These are phyloP conservation scores for Patella caerulea DNA, from an alignment of 2,888 invertebrate genomes.

Conservation along the genomic window DNA sequence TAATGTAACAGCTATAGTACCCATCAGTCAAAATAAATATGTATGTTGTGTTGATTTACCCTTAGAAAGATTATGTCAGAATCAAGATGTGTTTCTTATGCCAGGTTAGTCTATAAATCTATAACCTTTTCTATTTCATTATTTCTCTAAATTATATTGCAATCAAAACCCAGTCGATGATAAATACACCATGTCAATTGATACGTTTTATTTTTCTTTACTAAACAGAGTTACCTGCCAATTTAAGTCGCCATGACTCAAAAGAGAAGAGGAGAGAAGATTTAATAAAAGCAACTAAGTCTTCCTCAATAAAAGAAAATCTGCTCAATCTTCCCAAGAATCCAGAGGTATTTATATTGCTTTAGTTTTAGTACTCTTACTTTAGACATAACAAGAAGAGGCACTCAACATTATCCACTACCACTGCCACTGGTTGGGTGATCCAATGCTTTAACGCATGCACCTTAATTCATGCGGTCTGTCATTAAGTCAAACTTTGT, in stretches of 20 bases:
- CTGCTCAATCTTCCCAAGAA: slow-evolving; percentile 54
- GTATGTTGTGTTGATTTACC: slow-evolving; percentile 61
- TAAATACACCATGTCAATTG: too few relatives aligned
- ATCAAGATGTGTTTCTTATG: slow-evolving; percentile 49
- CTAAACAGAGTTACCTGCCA: background rate
- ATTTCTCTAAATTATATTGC: too few relatives aligned
- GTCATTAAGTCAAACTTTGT: too few relatives aligned
- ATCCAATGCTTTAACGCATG: too few relatives aligned
- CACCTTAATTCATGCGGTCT: too few relatives aligned
- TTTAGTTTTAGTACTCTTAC: too few relatives aligned
- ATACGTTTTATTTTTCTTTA: too few relatives aligned
- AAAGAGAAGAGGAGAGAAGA: slow-evolving; percentile 21
- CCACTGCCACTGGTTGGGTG: too few relatives aligned
- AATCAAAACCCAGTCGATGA: too few relatives aligned
- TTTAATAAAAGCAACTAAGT: slow-evolving; percentile 26
- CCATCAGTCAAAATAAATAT: slow-evolving; percentile 44
- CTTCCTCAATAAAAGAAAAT: slow-evolving; percentile 45
- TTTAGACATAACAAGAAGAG: too few relatives aligned
- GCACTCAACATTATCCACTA: too few relatives aligned
- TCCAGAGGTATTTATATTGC: slow-evolving; percentile 41
- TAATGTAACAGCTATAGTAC: slow-evolving; percentile 45
- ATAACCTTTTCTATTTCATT: too few relatives aligned
- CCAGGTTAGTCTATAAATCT: slow-evolving; percentile 48
- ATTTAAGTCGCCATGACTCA: background rate
- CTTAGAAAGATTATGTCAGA: slow-evolving; percentile 57